Percentiles rank a stretch among this genome's conserved stretches.
Evolutionary conservation across 2,888 invertebrate species (phyloP).

Genomic region (Drosophila parthenogenetica): DNA sequence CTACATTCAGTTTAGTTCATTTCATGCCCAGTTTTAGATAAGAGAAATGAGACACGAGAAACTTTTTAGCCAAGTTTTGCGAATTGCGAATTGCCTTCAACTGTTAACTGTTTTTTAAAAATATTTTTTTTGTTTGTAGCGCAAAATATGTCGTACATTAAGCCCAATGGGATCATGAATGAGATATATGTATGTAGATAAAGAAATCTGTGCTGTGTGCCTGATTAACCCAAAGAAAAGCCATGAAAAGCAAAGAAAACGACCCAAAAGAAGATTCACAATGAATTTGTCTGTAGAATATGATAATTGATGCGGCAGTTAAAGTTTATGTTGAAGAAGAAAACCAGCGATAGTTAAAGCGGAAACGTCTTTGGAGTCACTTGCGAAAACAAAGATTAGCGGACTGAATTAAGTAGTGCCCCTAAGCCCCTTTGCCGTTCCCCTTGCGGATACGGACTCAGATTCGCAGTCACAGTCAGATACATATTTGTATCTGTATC

Average conservation of each 20-base stretch:
- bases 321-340: neutral
- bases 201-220: constrained; percentile 24
- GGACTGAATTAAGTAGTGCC: constrained; percentile 11
- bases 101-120: neutral
- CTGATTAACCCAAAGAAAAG: constrained; percentile 15
- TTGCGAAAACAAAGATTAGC: constrained; percentile 39
- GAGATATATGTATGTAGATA: constrained; percentile 32
- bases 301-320: constrained; percentile 40
- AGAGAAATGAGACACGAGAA: constrained; percentile 38
- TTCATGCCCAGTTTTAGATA: constrained; percentile 38
- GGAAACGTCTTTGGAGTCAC: constrained; percentile 32
- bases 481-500: neutral
- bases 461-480: neutral
- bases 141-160: constrained; percentile 26
- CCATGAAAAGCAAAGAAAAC: neutral
- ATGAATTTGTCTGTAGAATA: constrained; percentile 20
- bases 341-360: constrained; percentile 39
- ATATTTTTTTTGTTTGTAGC: constrained; percentile 13
- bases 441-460: neutral
- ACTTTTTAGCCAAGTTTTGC: constrained; percentile 38
- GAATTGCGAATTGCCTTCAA: constrained; percentile 15
- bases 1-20: constrained; percentile 1
- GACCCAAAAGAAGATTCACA: constrained; percentile 1
- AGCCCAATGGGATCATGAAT: constrained; percentile 47
- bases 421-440: neutral